These are phyloP conservation scores for Lethocerus indicus DNA, from an alignment of 1,140 invertebrate genomes.

Conservation along the genomic window DNA sequence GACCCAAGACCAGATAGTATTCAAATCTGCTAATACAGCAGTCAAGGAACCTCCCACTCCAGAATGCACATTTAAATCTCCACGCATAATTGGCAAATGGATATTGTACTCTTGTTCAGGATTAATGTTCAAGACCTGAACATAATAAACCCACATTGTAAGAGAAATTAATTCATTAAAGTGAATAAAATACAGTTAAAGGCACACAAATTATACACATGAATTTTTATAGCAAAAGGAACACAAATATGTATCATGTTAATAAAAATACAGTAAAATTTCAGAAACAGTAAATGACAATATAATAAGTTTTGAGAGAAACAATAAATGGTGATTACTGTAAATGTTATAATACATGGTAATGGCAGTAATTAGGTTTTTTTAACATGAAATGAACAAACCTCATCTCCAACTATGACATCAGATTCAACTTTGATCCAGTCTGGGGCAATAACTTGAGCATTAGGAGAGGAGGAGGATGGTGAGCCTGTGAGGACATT, in stretches of 20 bases:
- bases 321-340: neutral
- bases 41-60: constrained; percentile 70
- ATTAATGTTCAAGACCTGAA: constrained; percentile 47
- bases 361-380: neutral
- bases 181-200: too few species aligned
- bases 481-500: too few species aligned
- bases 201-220: neutral
- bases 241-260: neutral
- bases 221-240: neutral
- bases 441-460: neutral
- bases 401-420: constrained; percentile 45
- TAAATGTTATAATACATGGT: neutral
- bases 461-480: neutral
- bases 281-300: neutral
- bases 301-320: neutral
- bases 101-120: constrained; percentile 61
- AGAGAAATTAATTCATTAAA: neutral
- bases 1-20: constrained; percentile 72
- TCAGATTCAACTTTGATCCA: constrained; percentile 34
- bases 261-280: neutral
- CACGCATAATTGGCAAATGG: constrained; percentile 75
- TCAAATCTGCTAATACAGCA: constrained; percentile 65
- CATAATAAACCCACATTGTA: constrained; percentile 5
- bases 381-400: neutral
- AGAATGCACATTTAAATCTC: constrained; percentile 70